Evolutionary conservation across 2,888 invertebrate genomes (phyloP), one percentile per base, ranked within the genome.

Genomic region (Zaprionus lineosus): DNA sequence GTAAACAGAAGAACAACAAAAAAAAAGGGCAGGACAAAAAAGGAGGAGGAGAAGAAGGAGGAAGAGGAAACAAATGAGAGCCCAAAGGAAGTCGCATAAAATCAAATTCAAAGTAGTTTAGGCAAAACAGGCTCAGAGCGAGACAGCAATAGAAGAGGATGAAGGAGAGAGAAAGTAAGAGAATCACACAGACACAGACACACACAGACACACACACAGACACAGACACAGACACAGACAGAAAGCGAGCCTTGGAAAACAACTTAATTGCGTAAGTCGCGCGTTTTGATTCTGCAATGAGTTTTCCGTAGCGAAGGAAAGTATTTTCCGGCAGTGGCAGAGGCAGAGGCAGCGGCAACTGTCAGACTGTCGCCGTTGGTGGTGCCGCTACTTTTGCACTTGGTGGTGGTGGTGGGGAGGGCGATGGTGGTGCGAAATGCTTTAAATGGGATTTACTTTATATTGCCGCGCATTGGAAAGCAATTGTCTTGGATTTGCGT

Each of bases 211-310:
- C 21, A 21, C 46, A 34, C 29, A 8, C 6, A 8, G 11, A 11
- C 8, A 33, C 2, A 14, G 7, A 1, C 11, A 14, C 3, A 2
- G 24, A 31, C 3, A 21, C 24, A 26, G 16, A 24, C 15, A 4
- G 16, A 26, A 59, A 56, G 68, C 59, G 39, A 37, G 41, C 44
- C 51, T 44, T 40, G 48, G 37, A 48, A 67, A 71, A 86, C 78
- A 81, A 78, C 70, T 87, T 87, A 87, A 87, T 87, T 88, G 86
- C 78, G 62, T 71, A 72, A 84, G 83, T 81, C 79, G 74, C 79
- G 76, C 68, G 68, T 58, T 76, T 83, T 76, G 79, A 76, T 79
- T 74, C 69, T 52, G 51, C 52, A 72, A 50, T 47, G 47, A 59
- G 70, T 52, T 56, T 39, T 29, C 21, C 12, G 21, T 28, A 43